A percentile compares a stretch with the other conserved stretches of the same genome.
These are phyloP conservation scores for Platycnemis pennipes DNA, from an alignment of 2,888 invertebrate genomes.

Conservation along the genomic window DNA sequence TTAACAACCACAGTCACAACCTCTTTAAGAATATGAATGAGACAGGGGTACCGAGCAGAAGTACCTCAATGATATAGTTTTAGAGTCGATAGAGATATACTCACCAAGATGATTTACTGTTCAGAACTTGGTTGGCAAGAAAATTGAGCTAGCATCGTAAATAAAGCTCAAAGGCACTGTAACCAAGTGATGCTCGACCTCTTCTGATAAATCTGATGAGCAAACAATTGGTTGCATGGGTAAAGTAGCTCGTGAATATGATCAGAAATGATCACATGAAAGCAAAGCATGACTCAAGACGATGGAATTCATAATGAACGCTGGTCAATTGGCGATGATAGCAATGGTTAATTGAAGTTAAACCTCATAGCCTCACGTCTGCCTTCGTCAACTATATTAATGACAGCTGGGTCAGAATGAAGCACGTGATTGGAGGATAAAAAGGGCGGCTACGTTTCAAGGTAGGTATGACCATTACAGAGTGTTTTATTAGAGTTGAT, in stretches of 20 bases:
- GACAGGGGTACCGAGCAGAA: not conserved
- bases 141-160: not conserved
- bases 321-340: not conserved
- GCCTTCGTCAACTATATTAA: not conserved
- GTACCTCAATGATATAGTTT: not conserved
- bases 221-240: not conserved
- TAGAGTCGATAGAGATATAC: not conserved
- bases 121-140: not conserved
- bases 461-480: not conserved
- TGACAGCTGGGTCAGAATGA: not conserved
- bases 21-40: not conserved
- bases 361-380: not conserved
- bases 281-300: not conserved
- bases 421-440: not conserved
- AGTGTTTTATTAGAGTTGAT: not conserved
- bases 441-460: not conserved
- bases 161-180: not conserved
- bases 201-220: too few species aligned
- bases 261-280: not conserved
- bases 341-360: not conserved
- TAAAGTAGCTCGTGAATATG: not conserved
- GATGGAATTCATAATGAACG: too few species aligned
- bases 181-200: not conserved
- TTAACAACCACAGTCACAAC: too few species aligned
- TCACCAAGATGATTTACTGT: not conserved